Base-by-base conservation (phyloP, 53 echinoderm and acorn worm species). In the Hippasteria phrygiana region DNA sequence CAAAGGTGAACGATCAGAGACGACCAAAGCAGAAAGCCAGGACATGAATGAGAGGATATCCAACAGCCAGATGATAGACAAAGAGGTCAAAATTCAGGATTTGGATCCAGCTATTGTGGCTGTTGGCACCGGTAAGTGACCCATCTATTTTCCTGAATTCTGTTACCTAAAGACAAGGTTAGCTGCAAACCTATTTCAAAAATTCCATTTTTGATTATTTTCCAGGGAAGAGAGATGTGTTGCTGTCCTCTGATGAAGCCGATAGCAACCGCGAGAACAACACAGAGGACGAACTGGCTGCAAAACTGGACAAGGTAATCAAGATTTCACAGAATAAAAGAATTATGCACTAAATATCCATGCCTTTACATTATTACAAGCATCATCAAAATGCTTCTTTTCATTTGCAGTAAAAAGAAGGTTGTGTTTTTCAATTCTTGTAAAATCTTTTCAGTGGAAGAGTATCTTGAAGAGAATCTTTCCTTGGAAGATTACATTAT, bases 81-180 rank as follows among this genome's bases (percentile, higher is more conserved):
- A 32, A 43, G 53, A 71, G 34, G 50, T 56, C 4, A 87, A 92
- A 24, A 95, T 95, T 48, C 88, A 93, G 71, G 92, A 93, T 40
- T 88, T 92, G 36, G 96, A 96, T 66, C 93, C 96, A 31, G 89
- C 92, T 18, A 96, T 96, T 29, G 64, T 96, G 13, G 80, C 83
- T 9, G 91, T 89, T 62, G 62, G 88, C 40, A 78, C 74, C 0
- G 89, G 95, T 93, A 75, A 91, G 93, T 77, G n/a, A 74, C 11
- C 74, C 12, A 16, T 0, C 39, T 12, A n/a, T 38, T 54, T 45
- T 27, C 24, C 34, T 62, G 56, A n/a, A n/a, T n/a, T n/a, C n/a
- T n/a, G n/a, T n/a, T n/a, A n/a, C n/a, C n/a, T n/a, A n/a, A n/a
- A n/a, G n/a, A n/a, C n/a, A n/a, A n/a, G n/a, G n/a, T n/a, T n/a